Conservation (phyloP, 2,888 invertebrate species). For the Athalia cordata region DNA sequence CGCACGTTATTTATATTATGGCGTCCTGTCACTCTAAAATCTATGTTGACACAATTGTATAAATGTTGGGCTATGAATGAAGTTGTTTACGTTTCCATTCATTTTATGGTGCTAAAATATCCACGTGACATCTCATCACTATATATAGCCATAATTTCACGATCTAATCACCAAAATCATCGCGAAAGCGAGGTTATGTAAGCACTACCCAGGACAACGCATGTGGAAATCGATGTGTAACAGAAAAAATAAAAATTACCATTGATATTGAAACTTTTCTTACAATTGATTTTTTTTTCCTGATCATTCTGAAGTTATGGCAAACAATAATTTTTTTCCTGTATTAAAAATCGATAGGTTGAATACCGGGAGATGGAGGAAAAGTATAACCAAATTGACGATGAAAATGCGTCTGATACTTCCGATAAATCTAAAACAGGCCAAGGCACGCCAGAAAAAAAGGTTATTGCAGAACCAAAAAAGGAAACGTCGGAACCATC, state of each 20-base stretch:
- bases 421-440: slow-evolving; percentile 79
- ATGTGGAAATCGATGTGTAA: no score
- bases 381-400: slow-evolving; percentile 78
- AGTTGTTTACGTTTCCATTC: background rate
- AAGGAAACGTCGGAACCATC: slow-evolving; percentile 77
- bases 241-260: no score
- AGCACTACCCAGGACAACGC: no score
- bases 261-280: no score
- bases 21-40: slow-evolving; percentile 10
- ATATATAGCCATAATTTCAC: background rate
- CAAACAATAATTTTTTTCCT: slow-evolving; percentile 54
- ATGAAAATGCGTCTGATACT: slow-evolving; percentile 79
- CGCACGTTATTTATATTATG: background rate
- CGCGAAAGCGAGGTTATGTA: no score
- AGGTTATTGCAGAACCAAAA: slow-evolving; percentile 70
- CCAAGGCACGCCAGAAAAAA: slow-evolving; percentile 69
- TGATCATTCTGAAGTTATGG: no score
- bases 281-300: no score
- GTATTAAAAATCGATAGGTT: slow-evolving; percentile 72
- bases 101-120: background rate
- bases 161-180: no score
- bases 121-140: background rate
- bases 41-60: background rate
- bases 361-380: slow-evolving; percentile 82
- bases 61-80: background rate